A percentile compares a stretch with the other conserved stretches of the same genome.
Evolutionary conservation across 1,140 invertebrate species (phyloP).

Genomic region (Anoplophora glabripennis): DNA sequence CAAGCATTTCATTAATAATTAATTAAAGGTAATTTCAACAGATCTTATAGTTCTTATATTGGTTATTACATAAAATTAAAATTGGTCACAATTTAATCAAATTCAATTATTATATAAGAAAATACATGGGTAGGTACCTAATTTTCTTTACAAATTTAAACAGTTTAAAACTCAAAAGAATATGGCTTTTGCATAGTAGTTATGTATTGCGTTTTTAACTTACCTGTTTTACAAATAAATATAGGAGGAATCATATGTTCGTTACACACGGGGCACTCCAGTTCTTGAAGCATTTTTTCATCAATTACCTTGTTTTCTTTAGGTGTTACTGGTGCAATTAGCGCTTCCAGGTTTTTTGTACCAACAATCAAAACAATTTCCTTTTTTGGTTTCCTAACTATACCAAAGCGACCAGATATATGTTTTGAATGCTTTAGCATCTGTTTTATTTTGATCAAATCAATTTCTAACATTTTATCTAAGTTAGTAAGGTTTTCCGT

Average conservation of each 20-base stretch:
- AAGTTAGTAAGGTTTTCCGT: constrained; percentile 1
- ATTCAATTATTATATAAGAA: too few relatives aligned
- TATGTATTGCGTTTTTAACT: constrained; percentile 15
- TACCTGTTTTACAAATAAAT: constrained; percentile 52
- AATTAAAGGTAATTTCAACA: not conserved
- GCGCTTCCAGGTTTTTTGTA: not conserved
- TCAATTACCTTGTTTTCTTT: constrained; percentile 1
- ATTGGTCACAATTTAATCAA: not conserved
- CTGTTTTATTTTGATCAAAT: constrained; percentile 13
- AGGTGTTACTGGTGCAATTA: not conserved
- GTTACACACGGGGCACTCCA: constrained; percentile 59
- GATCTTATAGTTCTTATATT: not conserved
- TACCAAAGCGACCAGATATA: constrained; percentile 19
- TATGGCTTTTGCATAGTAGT: too few relatives aligned
- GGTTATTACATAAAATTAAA: not conserved
- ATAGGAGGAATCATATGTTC: constrained; percentile 57
- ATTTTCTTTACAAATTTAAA: too few relatives aligned
- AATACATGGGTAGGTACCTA: too few relatives aligned
- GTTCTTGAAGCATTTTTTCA: constrained; percentile 47
- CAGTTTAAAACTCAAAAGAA: too few relatives aligned
- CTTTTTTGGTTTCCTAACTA: constrained; percentile 27
- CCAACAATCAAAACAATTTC: constrained; percentile 20
- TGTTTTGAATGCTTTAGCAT: constrained; percentile 14
- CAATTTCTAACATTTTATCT: constrained; percentile 16
- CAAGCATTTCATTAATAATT: too few relatives aligned